Evolutionary conservation across 2,797 vertebrate species (phyloP).

Genomic region (Odontamblyopus lacepedii): DNA sequence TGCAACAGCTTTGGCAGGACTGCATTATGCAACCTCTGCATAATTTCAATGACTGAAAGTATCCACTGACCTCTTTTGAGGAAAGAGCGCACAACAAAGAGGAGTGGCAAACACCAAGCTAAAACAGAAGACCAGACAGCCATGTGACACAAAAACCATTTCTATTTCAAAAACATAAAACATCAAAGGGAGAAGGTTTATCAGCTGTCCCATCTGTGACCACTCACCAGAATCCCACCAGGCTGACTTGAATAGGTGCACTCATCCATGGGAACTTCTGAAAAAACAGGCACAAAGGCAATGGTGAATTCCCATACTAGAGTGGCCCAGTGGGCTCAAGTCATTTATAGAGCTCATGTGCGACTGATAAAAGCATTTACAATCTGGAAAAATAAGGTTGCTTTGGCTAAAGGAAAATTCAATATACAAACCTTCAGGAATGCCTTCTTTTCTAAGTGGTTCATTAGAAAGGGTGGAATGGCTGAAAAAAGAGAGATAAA

Average conservation of each 20-base stretch:
- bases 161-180: conserved; percentile 23
- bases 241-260: conserved; percentile 94
- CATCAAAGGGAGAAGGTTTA: conserved; percentile 23
- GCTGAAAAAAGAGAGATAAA: conserved; percentile 68
- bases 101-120: conserved; percentile 98
- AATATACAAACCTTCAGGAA: conserved; percentile 88
- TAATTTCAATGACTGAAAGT: not conserved
- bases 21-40: conserved; percentile 19
- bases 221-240: conserved; percentile 98
- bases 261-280: conserved; percentile 98
- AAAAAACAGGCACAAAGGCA: conserved; percentile 70
- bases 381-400: conserved; percentile 4
- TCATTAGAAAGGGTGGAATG: conserved; percentile 98
- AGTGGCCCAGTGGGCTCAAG: conserved; percentile 40
- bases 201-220: conserved; percentile 50
- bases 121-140: conserved; percentile 45
- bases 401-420: not conserved
- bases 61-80: conserved; percentile 91
- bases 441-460: conserved; percentile 94
- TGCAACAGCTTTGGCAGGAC: conserved; percentile 20
- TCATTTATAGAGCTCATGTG: conserved; percentile 42
- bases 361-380: conserved; percentile 27
- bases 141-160: not conserved
- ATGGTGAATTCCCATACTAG: conserved; percentile 40
- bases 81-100: conserved; percentile 95